Evolutionary conservation across 2,888 invertebrate species (phyloP).

Genomic region (Loripinus fragilis): DNA sequence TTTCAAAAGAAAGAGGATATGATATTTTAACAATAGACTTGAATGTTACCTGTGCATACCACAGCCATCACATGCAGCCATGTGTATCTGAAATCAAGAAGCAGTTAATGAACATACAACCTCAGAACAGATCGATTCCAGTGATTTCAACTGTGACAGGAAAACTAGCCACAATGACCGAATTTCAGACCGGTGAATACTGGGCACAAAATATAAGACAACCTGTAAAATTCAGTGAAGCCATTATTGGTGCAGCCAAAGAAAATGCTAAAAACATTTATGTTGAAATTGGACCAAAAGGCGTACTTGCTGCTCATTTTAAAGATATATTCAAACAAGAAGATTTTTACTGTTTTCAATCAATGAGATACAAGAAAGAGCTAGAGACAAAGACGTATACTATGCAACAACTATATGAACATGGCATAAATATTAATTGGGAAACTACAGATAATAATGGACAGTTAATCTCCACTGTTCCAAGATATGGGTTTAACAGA

Average conservation of each 20-base stretch:
- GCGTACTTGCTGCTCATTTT: conserved; percentile 51
- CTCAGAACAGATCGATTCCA: conserved; percentile 32
- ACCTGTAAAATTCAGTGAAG: conserved; percentile 66
- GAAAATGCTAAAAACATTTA: conserved; percentile 53
- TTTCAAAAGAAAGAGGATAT: neutral
- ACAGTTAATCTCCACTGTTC: neutral
- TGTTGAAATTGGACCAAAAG: conserved; percentile 74
- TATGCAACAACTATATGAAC: conserved; percentile 17
- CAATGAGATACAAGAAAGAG: conserved; percentile 42
- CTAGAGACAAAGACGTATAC: neutral
- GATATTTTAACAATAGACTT: conserved; percentile 19
- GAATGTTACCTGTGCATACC: conserved; percentile 68
- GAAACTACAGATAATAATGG: neutral
- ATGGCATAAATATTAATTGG: conserved; percentile 34
- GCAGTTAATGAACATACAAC: conserved; percentile 40
- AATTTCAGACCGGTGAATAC: conserved; percentile 61
- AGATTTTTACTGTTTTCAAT: conserved; percentile 20
- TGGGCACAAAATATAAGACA: conserved; percentile 71
- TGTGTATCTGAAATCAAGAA: conserved; percentile 50
- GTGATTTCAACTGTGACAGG: conserved; percentile 69
- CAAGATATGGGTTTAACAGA: conserved; percentile 25
- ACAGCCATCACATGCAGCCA: conserved; percentile 66
- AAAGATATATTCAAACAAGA: conserved; percentile 25
- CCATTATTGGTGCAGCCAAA: conserved; percentile 44
- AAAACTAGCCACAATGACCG: conserved; percentile 23